These are phyloP conservation scores for Chiroxiphia lanceolata DNA, from an alignment of 2,797 vertebrate genomes.

Conservation along the genomic window DNA sequence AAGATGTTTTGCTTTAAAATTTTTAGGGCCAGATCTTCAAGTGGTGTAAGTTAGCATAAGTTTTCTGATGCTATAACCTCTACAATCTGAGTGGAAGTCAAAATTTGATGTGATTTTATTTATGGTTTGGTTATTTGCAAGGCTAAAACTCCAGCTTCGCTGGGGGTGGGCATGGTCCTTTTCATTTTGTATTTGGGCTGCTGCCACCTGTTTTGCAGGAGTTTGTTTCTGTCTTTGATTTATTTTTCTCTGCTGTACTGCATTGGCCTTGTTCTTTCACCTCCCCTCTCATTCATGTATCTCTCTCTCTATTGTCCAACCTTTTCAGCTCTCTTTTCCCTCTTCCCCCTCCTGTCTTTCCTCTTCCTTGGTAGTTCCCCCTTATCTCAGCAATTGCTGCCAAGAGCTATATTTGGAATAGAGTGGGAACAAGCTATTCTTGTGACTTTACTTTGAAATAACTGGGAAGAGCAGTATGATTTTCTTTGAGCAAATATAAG, in stretches of 20 bases:
- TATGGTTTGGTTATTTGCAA: constrained; percentile 19
- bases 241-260: background rate
- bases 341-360: constrained; percentile 25
- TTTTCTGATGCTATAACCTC: background rate
- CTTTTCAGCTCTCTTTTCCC: background rate
- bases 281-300: background rate
- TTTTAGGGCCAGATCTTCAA: background rate
- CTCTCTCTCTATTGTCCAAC: background rate
- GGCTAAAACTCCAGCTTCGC: background rate
- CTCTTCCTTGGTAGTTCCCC: constrained; percentile 56
- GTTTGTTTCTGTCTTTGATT: background rate
- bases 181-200: background rate
- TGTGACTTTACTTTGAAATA: constrained; percentile 69
- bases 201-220: background rate
- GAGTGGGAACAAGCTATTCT: constrained; percentile 72
- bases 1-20: constrained; percentile 13
- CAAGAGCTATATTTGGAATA: constrained; percentile 69
- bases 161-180: background rate
- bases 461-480: constrained; percentile 51
- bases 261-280: background rate
- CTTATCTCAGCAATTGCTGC: constrained; percentile 61
- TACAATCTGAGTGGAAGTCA: background rate
- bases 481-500: constrained; percentile 53
- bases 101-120: constrained; percentile 1
- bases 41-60: background rate